Percentiles rank a stretch among this genome's conserved stretches.
Evolutionary conservation across 2,113 vertebrate species (phyloP).

Genomic region (Trogon surrucura): DNA sequence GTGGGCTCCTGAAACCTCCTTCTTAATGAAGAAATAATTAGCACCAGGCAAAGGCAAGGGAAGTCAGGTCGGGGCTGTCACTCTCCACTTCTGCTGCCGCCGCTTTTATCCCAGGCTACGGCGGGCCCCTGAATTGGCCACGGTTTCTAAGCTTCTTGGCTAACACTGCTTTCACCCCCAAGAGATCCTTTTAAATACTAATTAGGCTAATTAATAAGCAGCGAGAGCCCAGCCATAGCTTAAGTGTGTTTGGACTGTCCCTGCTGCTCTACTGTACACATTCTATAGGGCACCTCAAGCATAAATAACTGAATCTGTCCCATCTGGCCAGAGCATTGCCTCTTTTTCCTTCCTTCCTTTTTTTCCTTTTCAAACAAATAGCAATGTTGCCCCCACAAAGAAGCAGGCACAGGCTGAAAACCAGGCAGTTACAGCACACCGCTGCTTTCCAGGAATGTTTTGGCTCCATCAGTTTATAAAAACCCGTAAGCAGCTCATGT

Average conservation of each 20-base stretch:
- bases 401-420: not conserved
- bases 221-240: not conserved
- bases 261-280: not conserved
- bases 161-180: not conserved
- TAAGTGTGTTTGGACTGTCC: not conserved
- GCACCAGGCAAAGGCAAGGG: fast-evolving
- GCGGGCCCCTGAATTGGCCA: not conserved
- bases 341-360: not conserved
- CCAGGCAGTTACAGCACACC: not conserved
- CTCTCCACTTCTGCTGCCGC: not conserved
- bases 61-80: not conserved
- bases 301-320: not conserved
- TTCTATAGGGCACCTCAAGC: conserved; percentile 24
- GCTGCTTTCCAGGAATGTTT: conserved; percentile 25
- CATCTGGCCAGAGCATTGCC: not conserved
- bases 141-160: not conserved
- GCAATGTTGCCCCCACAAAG: not conserved
- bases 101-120: not conserved
- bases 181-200: conserved; percentile 35
- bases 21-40: fast-evolving
- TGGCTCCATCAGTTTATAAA: not conserved
- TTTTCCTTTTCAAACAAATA: not conserved
- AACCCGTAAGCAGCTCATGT: not conserved
- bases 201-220: conserved; percentile 46
- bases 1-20: fast-evolving